A percentile compares a stretch with the other conserved stretches of the same genome.
Evolutionary conservation across 2,888 invertebrate genomes (phyloP).

Genomic region (Steinernema scapterisci): DNA sequence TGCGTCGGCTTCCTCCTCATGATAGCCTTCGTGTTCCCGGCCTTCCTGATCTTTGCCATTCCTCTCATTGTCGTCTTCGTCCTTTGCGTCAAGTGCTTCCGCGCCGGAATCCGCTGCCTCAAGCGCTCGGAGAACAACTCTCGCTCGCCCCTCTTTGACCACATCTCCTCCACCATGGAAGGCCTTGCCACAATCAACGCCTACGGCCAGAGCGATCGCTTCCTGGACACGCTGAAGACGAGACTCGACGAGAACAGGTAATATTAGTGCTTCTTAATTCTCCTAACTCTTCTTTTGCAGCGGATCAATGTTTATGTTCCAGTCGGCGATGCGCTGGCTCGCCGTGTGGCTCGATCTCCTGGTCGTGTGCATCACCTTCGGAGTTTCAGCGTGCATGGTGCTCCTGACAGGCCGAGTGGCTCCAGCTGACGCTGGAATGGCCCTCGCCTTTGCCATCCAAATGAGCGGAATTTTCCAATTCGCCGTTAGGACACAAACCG

Average conservation of each 20-base stretch:
- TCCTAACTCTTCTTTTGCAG: slow-evolving; percentile 38
- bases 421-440: slow-evolving; percentile 74
- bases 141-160: slow-evolving; percentile 74
- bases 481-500: slow-evolving; percentile 84
- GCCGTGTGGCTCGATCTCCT: slow-evolving; percentile 69
- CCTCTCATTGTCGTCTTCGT: slow-evolving; percentile 68
- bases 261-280: neutral
- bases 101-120: slow-evolving; percentile 69
- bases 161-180: slow-evolving; percentile 73
- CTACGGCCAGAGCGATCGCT: slow-evolving; percentile 69
- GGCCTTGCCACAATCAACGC: slow-evolving; percentile 75
- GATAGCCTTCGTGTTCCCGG: slow-evolving; percentile 71
- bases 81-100: slow-evolving; percentile 68
- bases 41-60: slow-evolving; percentile 68
- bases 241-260: slow-evolving; percentile 61
- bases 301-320: slow-evolving; percentile 67
- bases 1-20: slow-evolving; percentile 82
- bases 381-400: slow-evolving; percentile 72
- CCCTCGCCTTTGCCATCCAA: slow-evolving; percentile 73
- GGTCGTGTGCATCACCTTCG: slow-evolving; percentile 69
- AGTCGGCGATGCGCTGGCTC: slow-evolving; percentile 69
- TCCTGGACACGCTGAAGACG: slow-evolving; percentile 58
- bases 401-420: slow-evolving; percentile 69
- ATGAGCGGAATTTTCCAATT: slow-evolving; percentile 74
- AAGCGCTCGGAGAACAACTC: slow-evolving; percentile 73